Percentiles rank a stretch among this genome's conserved stretches.
Conservation (phyloP, 2,888 invertebrate species). For the Acholoe squamosa region DNA sequence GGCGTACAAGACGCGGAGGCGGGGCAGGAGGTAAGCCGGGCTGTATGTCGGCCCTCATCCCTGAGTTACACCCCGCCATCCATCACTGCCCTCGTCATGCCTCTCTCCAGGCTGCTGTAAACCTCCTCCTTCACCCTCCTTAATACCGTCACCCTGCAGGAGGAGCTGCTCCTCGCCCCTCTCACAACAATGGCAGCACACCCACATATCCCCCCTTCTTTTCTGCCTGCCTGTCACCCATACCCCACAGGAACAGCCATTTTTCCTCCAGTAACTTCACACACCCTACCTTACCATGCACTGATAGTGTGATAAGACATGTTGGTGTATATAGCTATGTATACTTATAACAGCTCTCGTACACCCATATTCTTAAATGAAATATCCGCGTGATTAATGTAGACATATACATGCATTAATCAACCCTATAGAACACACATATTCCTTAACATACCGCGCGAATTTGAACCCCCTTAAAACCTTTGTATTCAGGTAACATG, state of each 20-base stretch:
- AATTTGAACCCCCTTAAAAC: too few species aligned
- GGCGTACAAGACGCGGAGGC: constrained; percentile 31
- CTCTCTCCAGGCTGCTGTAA: background rate
- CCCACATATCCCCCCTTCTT: background rate
- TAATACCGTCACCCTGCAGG: background rate
- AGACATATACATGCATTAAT: too few species aligned
- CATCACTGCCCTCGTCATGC: background rate
- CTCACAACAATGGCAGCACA: background rate
- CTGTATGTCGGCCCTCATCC: constrained; percentile 4
- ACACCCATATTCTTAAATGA: too few species aligned
- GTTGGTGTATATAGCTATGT: too few species aligned
- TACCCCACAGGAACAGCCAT: background rate
- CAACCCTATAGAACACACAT: background rate
- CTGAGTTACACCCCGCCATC: background rate
- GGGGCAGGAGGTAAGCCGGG: constrained; percentile 30
- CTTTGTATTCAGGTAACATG: too few species aligned
- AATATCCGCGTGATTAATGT: too few species aligned
- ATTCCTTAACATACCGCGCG: background rate
- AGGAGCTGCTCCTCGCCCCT: too few species aligned
- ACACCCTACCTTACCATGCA: background rate
- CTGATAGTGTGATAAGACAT: too few species aligned
- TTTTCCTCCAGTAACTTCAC: background rate
- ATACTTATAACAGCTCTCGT: too few species aligned
- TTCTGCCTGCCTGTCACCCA: background rate
- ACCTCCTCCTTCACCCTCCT: background rate